These are phyloP conservation scores for Stenopsyche tienmushanensis DNA, from an alignment of 1,140 invertebrate genomes.

Conservation along the genomic window DNA sequence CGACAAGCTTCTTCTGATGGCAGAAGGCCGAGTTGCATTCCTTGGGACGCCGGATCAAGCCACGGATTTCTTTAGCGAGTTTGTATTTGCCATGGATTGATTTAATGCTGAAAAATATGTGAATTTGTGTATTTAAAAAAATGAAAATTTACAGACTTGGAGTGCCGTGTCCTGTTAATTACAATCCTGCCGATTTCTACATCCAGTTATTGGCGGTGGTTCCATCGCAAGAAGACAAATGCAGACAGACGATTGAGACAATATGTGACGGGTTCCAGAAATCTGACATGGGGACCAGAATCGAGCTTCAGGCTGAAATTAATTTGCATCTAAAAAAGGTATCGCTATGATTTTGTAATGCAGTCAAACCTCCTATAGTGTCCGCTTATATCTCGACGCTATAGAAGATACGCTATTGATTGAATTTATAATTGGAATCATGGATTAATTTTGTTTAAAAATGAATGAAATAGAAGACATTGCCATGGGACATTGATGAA, in stretches of 20 bases:
- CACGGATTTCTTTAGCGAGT: constrained; percentile 81
- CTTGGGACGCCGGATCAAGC: constrained; percentile 80
- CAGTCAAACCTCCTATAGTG: too few relatives aligned
- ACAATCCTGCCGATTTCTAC: constrained; percentile 95
- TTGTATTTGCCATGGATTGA: constrained; percentile 46
- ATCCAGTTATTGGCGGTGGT: constrained; percentile 88
- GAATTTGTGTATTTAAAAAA: constrained; percentile 1
- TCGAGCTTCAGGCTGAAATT: constrained; percentile 57
- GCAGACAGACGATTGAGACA: constrained; percentile 70
- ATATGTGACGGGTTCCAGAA: constrained; percentile 75
- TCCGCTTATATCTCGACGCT: too few relatives aligned
- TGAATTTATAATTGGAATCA: too few relatives aligned
- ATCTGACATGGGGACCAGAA: constrained; percentile 60
- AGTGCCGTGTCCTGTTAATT: constrained; percentile 79
- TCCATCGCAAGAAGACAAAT: constrained; percentile 76
- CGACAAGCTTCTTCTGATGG: constrained; percentile 86
- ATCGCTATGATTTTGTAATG: too few relatives aligned
- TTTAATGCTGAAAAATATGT: background rate
- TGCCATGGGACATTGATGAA: constrained; percentile 47
- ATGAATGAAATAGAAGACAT: background rate
- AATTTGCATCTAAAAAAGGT: constrained; percentile 43
- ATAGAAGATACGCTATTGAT: too few relatives aligned
- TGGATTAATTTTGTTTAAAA: too few relatives aligned
- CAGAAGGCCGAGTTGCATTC: constrained; percentile 89
- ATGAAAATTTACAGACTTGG: constrained; percentile 60